Evolutionary conservation across 1,140 invertebrate species (phyloP).

Genomic region (Bombyx mandarina): DNA sequence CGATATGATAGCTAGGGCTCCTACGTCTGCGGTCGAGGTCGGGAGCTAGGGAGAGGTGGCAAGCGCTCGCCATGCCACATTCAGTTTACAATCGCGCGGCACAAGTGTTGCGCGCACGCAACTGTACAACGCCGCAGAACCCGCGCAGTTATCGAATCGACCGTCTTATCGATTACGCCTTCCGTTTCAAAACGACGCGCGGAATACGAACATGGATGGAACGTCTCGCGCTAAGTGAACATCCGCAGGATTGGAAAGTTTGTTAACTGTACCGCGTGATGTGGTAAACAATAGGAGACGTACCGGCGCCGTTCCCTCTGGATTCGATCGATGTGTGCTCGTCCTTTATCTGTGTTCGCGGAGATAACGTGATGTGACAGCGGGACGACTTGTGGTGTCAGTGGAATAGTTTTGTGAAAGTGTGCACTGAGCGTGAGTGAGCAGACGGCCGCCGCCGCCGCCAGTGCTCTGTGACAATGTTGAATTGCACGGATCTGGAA

Average conservation of each 20-base stretch:
- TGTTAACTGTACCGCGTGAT: slow-evolving; percentile 39
- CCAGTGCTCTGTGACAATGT: slow-evolving; percentile 71
- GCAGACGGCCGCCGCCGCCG: slow-evolving; percentile 43
- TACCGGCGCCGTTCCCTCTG: slow-evolving; percentile 38
- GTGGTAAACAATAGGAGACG: slow-evolving; percentile 43
- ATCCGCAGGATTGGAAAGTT: slow-evolving; percentile 27
- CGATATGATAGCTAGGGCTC: slow-evolving; percentile 50
- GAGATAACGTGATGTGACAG: slow-evolving; percentile 68
- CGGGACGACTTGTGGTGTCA: slow-evolving; percentile 51
- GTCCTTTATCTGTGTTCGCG: slow-evolving; percentile 37
- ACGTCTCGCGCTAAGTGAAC: slow-evolving; percentile 25
- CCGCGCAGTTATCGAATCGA: slow-evolving; percentile 33
- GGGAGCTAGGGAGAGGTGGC: slow-evolving; percentile 56
- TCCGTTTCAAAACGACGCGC: slow-evolving; percentile 27
- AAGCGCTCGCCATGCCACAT: slow-evolving; percentile 32
- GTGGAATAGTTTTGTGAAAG: slow-evolving; percentile 69
- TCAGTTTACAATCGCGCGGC: slow-evolving; percentile 62
- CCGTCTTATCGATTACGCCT: slow-evolving; percentile 39
- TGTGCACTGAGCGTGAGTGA: slow-evolving; percentile 56
- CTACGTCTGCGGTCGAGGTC: slow-evolving; percentile 45
- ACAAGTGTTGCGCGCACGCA: slow-evolving; percentile 59
- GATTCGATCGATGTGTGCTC: slow-evolving; percentile 34
- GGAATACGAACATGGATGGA: slow-evolving; percentile 30
- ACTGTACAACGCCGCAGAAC: slow-evolving; percentile 25
- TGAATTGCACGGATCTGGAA: slow-evolving; percentile 83